Base-by-base conservation (phyloP, 2,113 vertebrate species). In the Sinocyclocheilus anshuiensis region DNA sequence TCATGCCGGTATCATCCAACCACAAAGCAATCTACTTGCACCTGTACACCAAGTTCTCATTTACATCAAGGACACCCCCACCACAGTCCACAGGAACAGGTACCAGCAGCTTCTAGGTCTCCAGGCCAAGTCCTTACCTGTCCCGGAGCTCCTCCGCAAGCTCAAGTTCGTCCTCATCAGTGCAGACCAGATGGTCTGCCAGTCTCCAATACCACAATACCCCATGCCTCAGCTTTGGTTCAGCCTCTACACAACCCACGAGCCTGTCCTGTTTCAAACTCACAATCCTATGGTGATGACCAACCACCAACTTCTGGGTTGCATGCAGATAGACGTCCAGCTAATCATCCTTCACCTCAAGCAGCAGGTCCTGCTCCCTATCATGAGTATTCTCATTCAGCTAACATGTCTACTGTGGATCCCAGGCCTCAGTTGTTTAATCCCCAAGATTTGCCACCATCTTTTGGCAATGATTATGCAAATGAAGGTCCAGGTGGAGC, bases 381-480 rank as follows among this genome's bases (percentile, higher is more conserved):
- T 84, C 90, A 59, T 2, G 93, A 94, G 71, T 83, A 92, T 24
- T 78, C 86, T 55, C 93, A 94, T 85, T 94, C 94, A 55, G 93
- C 94, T 33, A 48, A 48, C 45, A 48, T 48, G 11, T 48, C 45
- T 48, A 48, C 10, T 48, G 74, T 95, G 80, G 94, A 95, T 61
- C 42, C 88, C 12, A 76, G 91, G 80, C 89, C 93, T 15, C 94
- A 95, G 80, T 94, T 94, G 79, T 63, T 95, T 84, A 93, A 92
- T 42, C 90, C 93, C 50, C 92, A 93, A 84, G 91, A 90, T 55
- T 86, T 95, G 45, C 90, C 92, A 18, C 87, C 92, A 18, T 90
- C 93, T 8, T 95, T 93, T 82, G 92, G 92, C 53, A 93, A 94
- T 53, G 95, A 95, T 72, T 95, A 94, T 29, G 92, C 92, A 36